Evolutionary conservation across 2,888 invertebrate species (phyloP), one percentile per base, ranked within the genome.

Genomic region (Archips crataeganus): DNA sequence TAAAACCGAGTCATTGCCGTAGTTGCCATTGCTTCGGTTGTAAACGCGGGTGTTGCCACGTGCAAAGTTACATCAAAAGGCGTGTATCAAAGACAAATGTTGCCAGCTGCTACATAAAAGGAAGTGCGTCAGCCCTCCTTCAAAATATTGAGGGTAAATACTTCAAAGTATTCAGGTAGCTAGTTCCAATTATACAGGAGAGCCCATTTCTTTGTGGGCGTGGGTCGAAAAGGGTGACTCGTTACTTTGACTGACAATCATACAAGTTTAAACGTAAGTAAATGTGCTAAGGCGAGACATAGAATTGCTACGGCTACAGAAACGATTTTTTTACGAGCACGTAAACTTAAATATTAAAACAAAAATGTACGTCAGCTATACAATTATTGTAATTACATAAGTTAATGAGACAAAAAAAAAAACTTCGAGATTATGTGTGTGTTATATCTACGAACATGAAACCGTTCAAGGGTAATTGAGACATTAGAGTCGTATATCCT

Each of bases 31-130:
- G 51, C 71, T 66, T n/a, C 34, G 66, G 83, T 85, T 84, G 87
- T 85, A 90, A 90, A 90, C 85, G 89, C 84, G 85, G 84, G 84
- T 84, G 90, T 91, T 92, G 86, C 85, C 84, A 83, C 82, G 82
- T 83, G 83, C 81, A 81, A 82, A 85, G 87, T 85, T 90, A 91
- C 92, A 91, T 94, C 93, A 93, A 93, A 93, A 92, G 91, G 84
- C 86, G 82, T 84, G 85, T 89, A 88, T 93, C 92, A 93, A 93
- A 92, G 91, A 89, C 84, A 88, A 88, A 90, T 82, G 81, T 82
- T 81, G 80, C 79, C 79, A 82, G 85, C 82, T 82, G 84, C 79
- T 84, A 85, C 83, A 86, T 82, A 84, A 84, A 84, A 85, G 86
- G 87, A 86, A 83, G 81, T 77, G 82, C 84, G 84, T 77, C 83